Conservation (phyloP, 2,888 invertebrate genomes). For the Idaea aversata region DNA sequence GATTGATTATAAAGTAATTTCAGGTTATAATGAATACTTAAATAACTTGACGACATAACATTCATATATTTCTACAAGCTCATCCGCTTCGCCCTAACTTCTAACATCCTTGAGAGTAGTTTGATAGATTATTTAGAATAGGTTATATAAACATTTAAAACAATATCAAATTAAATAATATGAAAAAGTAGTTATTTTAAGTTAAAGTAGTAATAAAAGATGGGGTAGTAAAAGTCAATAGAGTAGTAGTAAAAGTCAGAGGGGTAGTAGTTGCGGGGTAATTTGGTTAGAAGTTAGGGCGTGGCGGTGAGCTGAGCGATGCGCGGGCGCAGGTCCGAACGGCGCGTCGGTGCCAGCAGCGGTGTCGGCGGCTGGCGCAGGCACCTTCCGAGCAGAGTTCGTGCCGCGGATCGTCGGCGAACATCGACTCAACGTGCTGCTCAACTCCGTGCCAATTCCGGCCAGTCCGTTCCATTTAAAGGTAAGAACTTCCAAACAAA, state of each 20-base stretch:
- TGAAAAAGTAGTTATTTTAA: slow-evolving; percentile 7
- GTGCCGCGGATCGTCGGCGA: slow-evolving; percentile 95
- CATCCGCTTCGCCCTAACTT: slow-evolving; percentile 79
- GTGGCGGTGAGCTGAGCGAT: slow-evolving; percentile 68
- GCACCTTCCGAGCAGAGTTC: slow-evolving; percentile 94
- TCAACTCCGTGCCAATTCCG: slow-evolving; percentile 89
- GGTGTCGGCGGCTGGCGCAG: slow-evolving; percentile 90
- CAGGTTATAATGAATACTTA: slow-evolving; percentile 46
- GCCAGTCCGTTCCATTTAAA: slow-evolving; percentile 97
- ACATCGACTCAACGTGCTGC: slow-evolving; percentile 92
- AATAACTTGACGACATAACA: slow-evolving; percentile 56
- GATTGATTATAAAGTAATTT: slow-evolving; percentile 26
- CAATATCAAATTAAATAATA: too few relatives aligned
- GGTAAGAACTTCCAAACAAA: slow-evolving; percentile 50
- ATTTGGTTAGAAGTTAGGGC: slow-evolving; percentile 45
- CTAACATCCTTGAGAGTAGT: slow-evolving; percentile 50
- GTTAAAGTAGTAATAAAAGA: slow-evolving; percentile 10
- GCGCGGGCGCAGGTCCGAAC: slow-evolving; percentile 88
- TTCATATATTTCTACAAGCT: slow-evolving; percentile 53
- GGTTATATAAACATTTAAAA: slow-evolving; percentile 5
- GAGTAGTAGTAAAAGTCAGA: slow-evolving; percentile 13
- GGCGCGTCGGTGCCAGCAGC: slow-evolving; percentile 94
- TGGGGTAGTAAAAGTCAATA: slow-evolving; percentile 10
- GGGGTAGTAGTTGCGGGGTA: slow-evolving; percentile 14
- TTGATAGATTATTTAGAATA: background rate